phyloP scores from a whole-genome alignment of 2,113 vertebrate genomes.

The Dunckerocampus dactyliophorus region DNA sequence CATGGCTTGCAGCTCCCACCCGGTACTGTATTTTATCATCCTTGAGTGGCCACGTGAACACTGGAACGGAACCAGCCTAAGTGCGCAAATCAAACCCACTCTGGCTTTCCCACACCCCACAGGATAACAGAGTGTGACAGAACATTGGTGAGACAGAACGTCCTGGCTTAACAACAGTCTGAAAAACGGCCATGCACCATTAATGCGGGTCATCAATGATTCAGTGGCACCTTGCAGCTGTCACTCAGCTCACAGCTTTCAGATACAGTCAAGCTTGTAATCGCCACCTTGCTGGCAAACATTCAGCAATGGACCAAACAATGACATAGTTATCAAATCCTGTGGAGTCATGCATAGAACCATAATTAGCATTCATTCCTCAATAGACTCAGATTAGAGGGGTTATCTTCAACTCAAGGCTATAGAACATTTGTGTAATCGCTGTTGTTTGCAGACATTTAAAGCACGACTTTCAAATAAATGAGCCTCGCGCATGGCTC shows the following conservation, averaged over 20 bases:
- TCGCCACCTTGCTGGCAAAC: slow-evolving; percentile 15
- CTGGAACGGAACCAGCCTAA: slow-evolving; percentile 40
- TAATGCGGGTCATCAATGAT: slow-evolving; percentile 37
- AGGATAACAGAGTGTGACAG: slow-evolving; percentile 28
- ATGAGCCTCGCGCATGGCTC: slow-evolving; percentile 24
- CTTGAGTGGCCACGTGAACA: slow-evolving; percentile 44
- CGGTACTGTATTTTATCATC: slow-evolving; percentile 60
- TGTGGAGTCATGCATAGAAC: slow-evolving; percentile 23
- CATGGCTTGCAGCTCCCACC: slow-evolving; percentile 39
- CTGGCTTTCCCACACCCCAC: slow-evolving; percentile 11
- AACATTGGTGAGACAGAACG: slow-evolving; percentile 20
- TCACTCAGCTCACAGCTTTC: slow-evolving; percentile 31
- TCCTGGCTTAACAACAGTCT: slow-evolving; percentile 20
- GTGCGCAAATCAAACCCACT: slow-evolving; percentile 56
- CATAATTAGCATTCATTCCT: slow-evolving; percentile 55
- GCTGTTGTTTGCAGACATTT: slow-evolving; percentile 35
- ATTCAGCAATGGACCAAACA: slow-evolving; percentile 16
- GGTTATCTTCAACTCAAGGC: slow-evolving; percentile 47
- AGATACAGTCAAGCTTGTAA: slow-evolving; percentile 19
- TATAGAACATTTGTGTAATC: slow-evolving; percentile 29
- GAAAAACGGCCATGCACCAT: slow-evolving; percentile 36
- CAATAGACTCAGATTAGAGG: slow-evolving; percentile 38
- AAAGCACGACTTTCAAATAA: slow-evolving; percentile 52
- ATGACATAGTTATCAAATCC: slow-evolving; percentile 36
- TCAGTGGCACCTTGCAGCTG: slow-evolving; percentile 23